Base-by-base conservation (phyloP, 23 tunicate genomes). In the Oikopleura vanhoeffeni region DNA sequence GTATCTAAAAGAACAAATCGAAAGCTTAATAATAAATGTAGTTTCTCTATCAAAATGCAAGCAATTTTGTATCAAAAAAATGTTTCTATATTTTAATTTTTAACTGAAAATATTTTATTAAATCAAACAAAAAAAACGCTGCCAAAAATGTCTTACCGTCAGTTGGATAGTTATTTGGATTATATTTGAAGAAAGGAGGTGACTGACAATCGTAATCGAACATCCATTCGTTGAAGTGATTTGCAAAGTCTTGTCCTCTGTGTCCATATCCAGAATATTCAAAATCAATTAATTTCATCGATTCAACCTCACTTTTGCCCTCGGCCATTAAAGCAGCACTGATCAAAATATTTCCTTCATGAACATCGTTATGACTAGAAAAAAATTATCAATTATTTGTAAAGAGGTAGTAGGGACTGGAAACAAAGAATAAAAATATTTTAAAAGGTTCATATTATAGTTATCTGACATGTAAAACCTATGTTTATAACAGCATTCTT, bases 201-300 rank as follows among this genome's bases (percentile, higher is more conserved):
- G 83, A 28, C 0, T 79, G 40, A 83, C 87, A 79, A 41, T 89
- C 87, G 89, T 92, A 92, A 76, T 92, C 91, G 40, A 84, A 86
- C 97, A 90, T 92, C 97, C 97, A 92, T 49, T 92, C 97, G 83
- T 92, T 90, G 83, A 92, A 92, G 84, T 92, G 97, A 83, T 92
- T 92, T 67, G 87, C 97, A 41, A 92, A 76, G 87, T 92, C 97
- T 83, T 89, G 90, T 32, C 97, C 91, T 90, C 97, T 87, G 87
- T 87, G 89, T 67, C 91, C 91, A 84, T 92, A 92, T 75, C 87
- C 87, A 79, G 91, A 87, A 87, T 92, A 92, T 41, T 92, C 97
- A 41, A 92, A 92, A 64, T 92, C 97, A 76, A 92, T 89, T 85
- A 87, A 41, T 40, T 57, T 88, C 30, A 87, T 35, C 0, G 87